Evolutionary conservation across 2,113 vertebrate species (phyloP).

Genomic region (Prochilodus magdalenae): DNA sequence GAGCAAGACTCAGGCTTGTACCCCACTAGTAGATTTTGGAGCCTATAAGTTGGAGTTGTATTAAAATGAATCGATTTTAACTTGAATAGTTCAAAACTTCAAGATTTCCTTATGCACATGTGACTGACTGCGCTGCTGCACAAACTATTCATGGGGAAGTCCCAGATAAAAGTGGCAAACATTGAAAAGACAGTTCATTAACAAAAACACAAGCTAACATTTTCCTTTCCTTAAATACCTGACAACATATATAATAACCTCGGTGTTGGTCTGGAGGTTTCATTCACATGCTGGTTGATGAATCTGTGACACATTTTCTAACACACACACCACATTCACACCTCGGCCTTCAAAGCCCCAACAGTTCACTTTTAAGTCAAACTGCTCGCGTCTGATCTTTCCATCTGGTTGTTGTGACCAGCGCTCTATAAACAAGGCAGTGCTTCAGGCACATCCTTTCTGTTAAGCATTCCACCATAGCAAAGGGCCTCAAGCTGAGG

Average conservation of each 20-base stretch:
- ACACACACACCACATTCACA: slow-evolving; percentile 67
- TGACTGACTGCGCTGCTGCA: too few species aligned
- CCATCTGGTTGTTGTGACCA: slow-evolving; percentile 41
- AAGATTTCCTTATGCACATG: too few species aligned
- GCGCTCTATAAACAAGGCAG: not conserved
- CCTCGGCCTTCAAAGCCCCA: slow-evolving; percentile 50
- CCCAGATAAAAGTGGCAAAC: too few species aligned
- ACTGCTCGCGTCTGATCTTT: slow-evolving; percentile 54
- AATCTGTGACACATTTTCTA: not conserved
- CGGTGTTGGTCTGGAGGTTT: not conserved
- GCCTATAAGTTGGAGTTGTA: too few species aligned
- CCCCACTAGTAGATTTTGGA: too few species aligned
- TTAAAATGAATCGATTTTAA: too few species aligned
- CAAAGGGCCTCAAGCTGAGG: not conserved
- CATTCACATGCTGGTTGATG: not conserved
- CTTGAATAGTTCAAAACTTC: too few species aligned
- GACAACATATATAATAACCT: not conserved
- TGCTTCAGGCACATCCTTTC: not conserved
- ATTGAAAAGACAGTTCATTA: too few species aligned
- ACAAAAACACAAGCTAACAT: too few species aligned
- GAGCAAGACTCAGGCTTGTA: too few species aligned
- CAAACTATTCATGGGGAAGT: too few species aligned
- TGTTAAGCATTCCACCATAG: not conserved
- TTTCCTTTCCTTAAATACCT: not conserved
- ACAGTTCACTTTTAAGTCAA: slow-evolving; percentile 45